Evolutionary conservation across 1,140 invertebrate genomes (phyloP), one percentile per base, ranked within the genome.

Genomic region (Ips typographus): DNA sequence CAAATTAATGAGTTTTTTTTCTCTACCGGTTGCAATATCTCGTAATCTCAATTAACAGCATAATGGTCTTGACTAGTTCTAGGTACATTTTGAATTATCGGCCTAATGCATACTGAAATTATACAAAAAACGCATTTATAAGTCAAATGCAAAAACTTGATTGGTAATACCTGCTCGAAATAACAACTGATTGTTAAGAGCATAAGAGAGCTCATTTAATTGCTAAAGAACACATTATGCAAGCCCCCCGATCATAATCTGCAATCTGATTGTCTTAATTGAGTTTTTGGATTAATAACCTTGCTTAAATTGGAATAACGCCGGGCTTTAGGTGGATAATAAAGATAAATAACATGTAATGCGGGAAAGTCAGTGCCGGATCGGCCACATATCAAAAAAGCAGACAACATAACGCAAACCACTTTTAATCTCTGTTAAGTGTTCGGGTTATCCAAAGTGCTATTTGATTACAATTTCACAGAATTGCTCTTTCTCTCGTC

Each of bases 401-500:
- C 22, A 22, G 22, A 22, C 22, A 22, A 22, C 22, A 22, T 22
- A 22, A 22, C 22, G 22, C 22, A 22, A 22, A 22, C 22, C 22
- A 22, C 22, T 22, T 22, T 22, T 22, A 22, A 22, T 22, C 22
- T 22, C 22, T 22, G 22, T 22, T 40, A 52, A 65, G 65, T 66
- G 65, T 66, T 57, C 55, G 41, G 4, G 40, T 39, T 58, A 66
- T 66, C 65, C 8, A 58, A 66, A 58, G 64, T 66, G 56, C 38
- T 49, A 44, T 59, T 58, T 66, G 65, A 66, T 66, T 58, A 40
- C 52, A 42, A 42, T 66, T 66, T 66, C 65, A 57, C 56, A 66
- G 65, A 66, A 66, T 66, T 66, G 62, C n/a, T 56, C 53, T 66
- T 22, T 22, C 56, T 66, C 65, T 56, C 61, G 61, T 63, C 53